Base-by-base conservation (phyloP, 64 coral and sea anemone genomes). In the Pachyseris speciosa region DNA sequence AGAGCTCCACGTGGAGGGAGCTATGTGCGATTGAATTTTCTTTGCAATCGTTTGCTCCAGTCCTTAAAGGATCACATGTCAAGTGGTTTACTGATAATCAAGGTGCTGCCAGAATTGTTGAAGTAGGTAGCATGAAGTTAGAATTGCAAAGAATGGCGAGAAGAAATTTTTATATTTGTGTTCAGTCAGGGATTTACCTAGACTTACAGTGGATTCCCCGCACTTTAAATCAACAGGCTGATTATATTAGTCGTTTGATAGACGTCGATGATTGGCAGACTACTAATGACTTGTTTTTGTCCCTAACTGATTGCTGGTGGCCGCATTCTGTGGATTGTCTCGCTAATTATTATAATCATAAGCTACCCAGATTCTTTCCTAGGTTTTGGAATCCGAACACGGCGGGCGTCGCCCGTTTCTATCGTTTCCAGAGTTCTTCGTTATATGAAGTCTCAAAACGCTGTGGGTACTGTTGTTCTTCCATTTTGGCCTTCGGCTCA, bases 401-500 rank as follows among this genome's bases (percentile, higher is more conserved):
- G 2, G 32, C 86, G 43, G 86, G 86, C 16, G 69, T 88, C 86
- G 9, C 86, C 86, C 59, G 70, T 89, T 36, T 22, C 11, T 59
- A 75, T 89, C 28, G 61, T 89, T 41, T 24, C 72, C 31, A 1
- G 55, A 27, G 86, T 59, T 3, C 34, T 89, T 12, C 50, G 26
- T 28, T 78, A 65, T 78, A 22, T 89, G 87, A 45, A 75, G 28
- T 40, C 53, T 61, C 71, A 78, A 34, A 17, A 64, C 28, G 52
- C 72, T 32, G 53, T 60, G 28, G 86, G 86, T 16, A 90, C 74
- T 28, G 13, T 90, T 3, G 57, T 90, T 10, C 73, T 90, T 3
- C 87, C 87, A 5, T 73, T 89, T 78, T 90, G 74, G 87, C 87
- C 73, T 65, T 90, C 87, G 8, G 57, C 73, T 7, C 39, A 69